Evolutionary conservation across 2,888 invertebrate genomes (phyloP).

Genomic region (Nephrotoma appendiculata): DNA sequence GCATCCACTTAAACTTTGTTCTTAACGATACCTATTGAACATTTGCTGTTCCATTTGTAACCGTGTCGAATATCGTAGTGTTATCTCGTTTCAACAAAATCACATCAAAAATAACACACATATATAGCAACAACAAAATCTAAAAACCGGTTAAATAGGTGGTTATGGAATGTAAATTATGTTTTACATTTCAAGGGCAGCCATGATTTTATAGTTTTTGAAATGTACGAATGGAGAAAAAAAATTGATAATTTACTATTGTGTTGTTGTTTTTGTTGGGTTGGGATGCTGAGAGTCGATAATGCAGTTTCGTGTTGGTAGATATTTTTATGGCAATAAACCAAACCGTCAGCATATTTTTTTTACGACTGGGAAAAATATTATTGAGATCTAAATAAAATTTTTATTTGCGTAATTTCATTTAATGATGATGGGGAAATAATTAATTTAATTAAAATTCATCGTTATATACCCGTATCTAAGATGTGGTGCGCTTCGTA

Average conservation of each 20-base stretch:
- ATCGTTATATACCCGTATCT: too few relatives aligned
- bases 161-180: background rate
- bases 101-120: background rate
- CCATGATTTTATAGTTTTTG: background rate
- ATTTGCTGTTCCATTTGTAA: background rate
- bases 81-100: background rate
- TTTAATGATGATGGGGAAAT: too few relatives aligned
- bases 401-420: too few relatives aligned
- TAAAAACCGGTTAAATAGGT: background rate
- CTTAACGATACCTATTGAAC: background rate
- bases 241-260: background rate
- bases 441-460: too few relatives aligned
- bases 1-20: background rate
- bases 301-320: background rate
- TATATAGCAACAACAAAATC: background rate
- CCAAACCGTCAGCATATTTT: background rate
- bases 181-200: background rate
- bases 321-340: background rate
- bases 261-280: background rate
- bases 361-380: too few relatives aligned
- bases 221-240: background rate
- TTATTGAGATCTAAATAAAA: too few relatives aligned
- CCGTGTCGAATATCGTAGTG: background rate
- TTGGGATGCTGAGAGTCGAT: background rate
- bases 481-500: too few relatives aligned